Base-by-base conservation (phyloP, 2,113 vertebrate genomes). In the Myotis brandtii region DNA sequence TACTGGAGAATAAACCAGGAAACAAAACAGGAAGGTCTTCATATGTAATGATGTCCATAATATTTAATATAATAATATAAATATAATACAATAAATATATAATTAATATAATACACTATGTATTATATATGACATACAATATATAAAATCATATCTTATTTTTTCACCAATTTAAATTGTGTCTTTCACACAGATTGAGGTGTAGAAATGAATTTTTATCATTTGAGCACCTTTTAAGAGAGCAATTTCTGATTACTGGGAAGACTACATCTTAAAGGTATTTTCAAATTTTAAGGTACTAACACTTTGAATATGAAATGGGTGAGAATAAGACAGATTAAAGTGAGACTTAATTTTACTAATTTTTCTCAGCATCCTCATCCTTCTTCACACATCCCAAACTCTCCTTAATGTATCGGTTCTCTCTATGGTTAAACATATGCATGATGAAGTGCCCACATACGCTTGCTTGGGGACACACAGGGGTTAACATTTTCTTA, bases 271-370 rank as follows among this genome's bases (percentile, higher is more conserved):
- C 54, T 66, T 30, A 27, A 2, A 1, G 9, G 50, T 73, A 43
- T 52, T 64, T 87, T 77, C 43, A 86, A 80, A 80, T 84, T 56
- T 72, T 30, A 64, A 92, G 82, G 37, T 75, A 67, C 6, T 48
- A 94, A 32, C 25, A 91, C 30, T 90, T 90, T 91, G 43, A 72
- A 52, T 54, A 90, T 50, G 8, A 93, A 90, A 76, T 87, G 43
- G 2, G 10, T 52, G 23, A 37, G n/a, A 82, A 3, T 62, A 69
- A 93, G 21, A 75, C 7, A 59, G 25, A 59, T 70, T 72, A 93
- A 56, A 84, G 0, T 56, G n/a, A 81, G 16, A 67, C 18, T 46
- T 85, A 18, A 79, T 64, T 91, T 95, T 77, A 85, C n/a, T 73
- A 52, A 20, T 16, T 66, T 80, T 88, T 81, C 18, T 59, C 20